Base-by-base conservation (phyloP, 2,888 invertebrate genomes). In the Drosophila longiperda region DNA sequence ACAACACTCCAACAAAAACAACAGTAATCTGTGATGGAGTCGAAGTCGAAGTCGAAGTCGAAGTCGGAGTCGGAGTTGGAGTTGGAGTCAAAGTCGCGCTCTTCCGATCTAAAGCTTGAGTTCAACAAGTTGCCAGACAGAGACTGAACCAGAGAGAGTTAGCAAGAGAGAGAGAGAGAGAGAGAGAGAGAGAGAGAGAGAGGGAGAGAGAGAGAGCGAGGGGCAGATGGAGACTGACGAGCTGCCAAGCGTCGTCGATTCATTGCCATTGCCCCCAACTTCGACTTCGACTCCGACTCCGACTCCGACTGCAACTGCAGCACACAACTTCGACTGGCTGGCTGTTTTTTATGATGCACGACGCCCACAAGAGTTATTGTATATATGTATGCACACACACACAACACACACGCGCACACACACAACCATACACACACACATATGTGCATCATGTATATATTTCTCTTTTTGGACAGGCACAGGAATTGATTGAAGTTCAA, bases 321-420 rank as follows among this genome's bases (percentile, higher is more conserved):
- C 66, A 58, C 57, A 66, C 53, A 45, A 33, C 76, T 76, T 58
- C 58, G 38, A 70, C 73, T 74, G 83, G 69, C 75, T 83, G 87
- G 66, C 68, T 69, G 67, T 80, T 80, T 87, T 87, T 87, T 87
- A 87, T 88, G 90, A 83, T 89, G 90, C 87, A 86, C 79, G 87
- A 87, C 87, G 87, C 87, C 87, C 90, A 87, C 87, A 85, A 83
- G 87, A 89, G 75, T 59, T 82, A 72, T 71, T 71, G 79, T 73
- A 58, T 70, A 58, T 70, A 64, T 62, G 62, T 40, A 49, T 33
- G 59, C 32, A 49, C 11, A 34, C 54, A 50, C 26, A 63, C 34
- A 38, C 26, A 38, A n/a, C 29, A 53, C 29, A 52, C 34, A 57
- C 36, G 36, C 7, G n/a, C 33, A 38, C 26, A 38, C 29, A 53